Percentiles rank a stretch among this genome's conserved stretches.
Evolutionary conservation across 2,888 invertebrate genomes (phyloP).

Genomic region (Erebia palarica): DNA sequence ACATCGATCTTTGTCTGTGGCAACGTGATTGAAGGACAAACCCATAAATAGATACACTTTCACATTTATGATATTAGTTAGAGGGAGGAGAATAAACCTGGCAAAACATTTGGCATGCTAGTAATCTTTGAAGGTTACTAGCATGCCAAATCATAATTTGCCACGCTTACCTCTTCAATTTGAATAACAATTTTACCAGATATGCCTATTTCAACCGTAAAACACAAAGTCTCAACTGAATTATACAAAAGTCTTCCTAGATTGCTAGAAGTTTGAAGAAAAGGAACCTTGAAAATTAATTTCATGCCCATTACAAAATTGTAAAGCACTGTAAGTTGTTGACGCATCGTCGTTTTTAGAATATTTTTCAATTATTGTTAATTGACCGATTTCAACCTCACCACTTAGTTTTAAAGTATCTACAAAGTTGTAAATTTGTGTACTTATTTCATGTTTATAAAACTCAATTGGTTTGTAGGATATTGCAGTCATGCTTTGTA

Average conservation of each 20-base stretch:
- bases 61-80: too few relatives aligned
- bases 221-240: background rate
- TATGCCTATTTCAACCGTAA: background rate
- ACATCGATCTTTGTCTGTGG: too few relatives aligned
- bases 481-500: background rate
- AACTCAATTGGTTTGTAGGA: background rate
- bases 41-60: too few relatives aligned
- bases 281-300: constrained; percentile 28
- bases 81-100: too few relatives aligned
- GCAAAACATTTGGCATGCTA: too few relatives aligned
- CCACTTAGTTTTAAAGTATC: background rate
- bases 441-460: background rate
- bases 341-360: constrained; percentile 12
- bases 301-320: constrained; percentile 28
- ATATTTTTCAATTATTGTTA: background rate
- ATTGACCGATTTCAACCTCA: constrained; percentile 2
- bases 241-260: constrained; percentile 3
- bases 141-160: too few relatives aligned
- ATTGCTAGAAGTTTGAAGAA: constrained; percentile 7
- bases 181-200: too few relatives aligned
- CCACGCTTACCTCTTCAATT: background rate
- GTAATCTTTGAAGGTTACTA: too few relatives aligned
- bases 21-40: too few relatives aligned
- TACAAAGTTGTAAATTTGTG: background rate
- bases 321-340: background rate